Percentiles rank a stretch among this genome's conserved stretches.
Conservation (phyloP, 2,113 vertebrate species). For the Pelvicachromis taeniatus region DNA sequence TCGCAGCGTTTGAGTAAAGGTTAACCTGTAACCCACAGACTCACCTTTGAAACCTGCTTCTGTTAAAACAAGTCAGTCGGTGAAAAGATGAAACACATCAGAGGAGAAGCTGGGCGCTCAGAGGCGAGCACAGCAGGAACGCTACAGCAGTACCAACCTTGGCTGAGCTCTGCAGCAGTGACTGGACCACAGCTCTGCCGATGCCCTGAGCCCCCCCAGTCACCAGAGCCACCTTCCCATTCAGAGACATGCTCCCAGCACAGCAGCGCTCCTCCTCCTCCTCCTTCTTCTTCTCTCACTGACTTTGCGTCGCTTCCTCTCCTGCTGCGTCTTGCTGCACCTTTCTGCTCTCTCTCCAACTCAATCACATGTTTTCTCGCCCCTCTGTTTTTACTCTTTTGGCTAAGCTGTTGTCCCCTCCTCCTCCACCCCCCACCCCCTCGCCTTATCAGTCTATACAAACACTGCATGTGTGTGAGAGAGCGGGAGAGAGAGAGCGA, state of each 20-base stretch:
- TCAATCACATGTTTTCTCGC: background rate
- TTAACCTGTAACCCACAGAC: background rate
- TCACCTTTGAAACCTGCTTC: background rate
- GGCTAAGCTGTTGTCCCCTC: background rate
- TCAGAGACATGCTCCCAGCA: conserved; percentile 79
- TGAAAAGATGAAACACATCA: background rate
- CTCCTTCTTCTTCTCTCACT: background rate
- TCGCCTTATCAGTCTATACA: conserved; percentile 45
- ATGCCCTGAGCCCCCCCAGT: conserved; percentile 96
- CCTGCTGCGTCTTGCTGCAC: background rate
- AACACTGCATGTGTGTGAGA: conserved; percentile 9
- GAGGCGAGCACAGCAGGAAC: background rate
- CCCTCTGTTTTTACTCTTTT: background rate
- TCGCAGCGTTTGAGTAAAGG: background rate
- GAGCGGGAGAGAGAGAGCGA: background rate
- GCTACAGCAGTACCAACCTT: conserved; percentile 76
- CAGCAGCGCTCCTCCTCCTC: background rate
- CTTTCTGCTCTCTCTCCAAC: background rate
- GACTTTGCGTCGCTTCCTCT: background rate
- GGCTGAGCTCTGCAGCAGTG: conserved; percentile 79
- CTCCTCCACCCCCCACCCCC: background rate
- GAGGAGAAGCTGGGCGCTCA: background rate
- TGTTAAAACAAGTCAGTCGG: background rate
- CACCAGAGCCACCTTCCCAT: conserved; percentile 90
- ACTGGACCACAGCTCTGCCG: conserved; percentile 82